Evolutionary conservation across 2,113 vertebrate genomes (phyloP), one percentile per base, ranked within the genome.

Genomic region (Nothoprocta pentlandii): DNA sequence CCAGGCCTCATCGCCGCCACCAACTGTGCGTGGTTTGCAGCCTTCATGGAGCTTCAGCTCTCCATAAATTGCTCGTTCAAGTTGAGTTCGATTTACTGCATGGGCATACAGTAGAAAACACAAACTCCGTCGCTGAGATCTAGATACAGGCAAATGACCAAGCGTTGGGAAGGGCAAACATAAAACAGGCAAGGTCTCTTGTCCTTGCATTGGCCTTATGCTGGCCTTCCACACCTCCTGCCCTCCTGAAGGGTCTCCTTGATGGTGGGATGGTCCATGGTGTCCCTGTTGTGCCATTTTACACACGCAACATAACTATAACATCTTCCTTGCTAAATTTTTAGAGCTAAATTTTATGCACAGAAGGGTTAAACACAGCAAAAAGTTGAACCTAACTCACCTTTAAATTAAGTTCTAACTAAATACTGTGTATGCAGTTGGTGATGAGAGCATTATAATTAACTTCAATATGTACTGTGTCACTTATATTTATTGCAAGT

Each of bases 1-100:
- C 46, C 53, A 42, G 68, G 49, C 39, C 70, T 85, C 53, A 82
- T 84, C 3, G 0, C 51, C 78, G 54, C 76, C 86, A 78, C 2
- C 20, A 62, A 36, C 66, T 44, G 68, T 75, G 81, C 79, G 90
- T 91, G 34, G 34, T 34, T 96, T 92, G 89, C 59, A 90, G 88
- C 76, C 86, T 93, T 96, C 96, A 95, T 93, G 81, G 87, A 71
- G 90, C 91, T 93, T 94, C 87, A 93, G 87, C 28, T 53, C 83
- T 80, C 93, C 95, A 87, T 91, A 96, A 96, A 95, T 94, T 46
- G 62, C 73, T 90, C 87, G 68, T 94, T 94, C 90, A 78, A 59
- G 84, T 86, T 82, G 91, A 95, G 89, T 80, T 96, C 94, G 96
- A 97, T 96, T 96, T 94, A 96, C 85, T 95, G 92, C 92, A 80